Evolutionary conservation across 2,797 vertebrate species (phyloP).

Genomic region (Glossophaga mutica): DNA sequence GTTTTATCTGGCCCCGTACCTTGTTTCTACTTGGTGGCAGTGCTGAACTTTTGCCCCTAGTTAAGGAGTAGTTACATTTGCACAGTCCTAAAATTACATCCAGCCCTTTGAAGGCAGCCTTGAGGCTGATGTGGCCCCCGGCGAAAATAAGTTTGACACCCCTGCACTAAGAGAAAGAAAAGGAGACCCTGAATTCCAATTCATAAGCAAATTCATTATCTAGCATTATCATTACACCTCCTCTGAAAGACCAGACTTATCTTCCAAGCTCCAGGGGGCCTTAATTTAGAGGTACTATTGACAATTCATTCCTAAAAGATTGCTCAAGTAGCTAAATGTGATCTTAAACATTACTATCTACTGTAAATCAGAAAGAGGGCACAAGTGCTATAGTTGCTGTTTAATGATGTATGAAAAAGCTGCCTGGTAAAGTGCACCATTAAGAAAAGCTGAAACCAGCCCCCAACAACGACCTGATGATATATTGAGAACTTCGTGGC

Average conservation of each 20-base stretch:
- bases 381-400: slow-evolving; percentile 79
- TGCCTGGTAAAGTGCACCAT: slow-evolving; percentile 91
- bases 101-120: too few species aligned
- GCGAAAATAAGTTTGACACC: too few species aligned
- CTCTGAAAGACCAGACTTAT: slow-evolving; percentile 64
- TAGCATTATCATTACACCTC: slow-evolving; percentile 64
- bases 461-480: slow-evolving; percentile 89
- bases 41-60: too few species aligned
- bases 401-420: slow-evolving; percentile 88
- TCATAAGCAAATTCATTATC: slow-evolving; percentile 77
- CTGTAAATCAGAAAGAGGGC: slow-evolving; percentile 83
- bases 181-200: slow-evolving; percentile 72
- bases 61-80: too few species aligned
- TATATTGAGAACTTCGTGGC: slow-evolving; percentile 90
- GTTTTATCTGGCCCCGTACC: too few species aligned
- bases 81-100: too few species aligned
- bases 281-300: slow-evolving; percentile 82
- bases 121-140: too few species aligned
- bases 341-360: slow-evolving; percentile 83
- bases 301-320: slow-evolving; percentile 80
- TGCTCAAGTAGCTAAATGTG: slow-evolving; percentile 83
- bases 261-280: slow-evolving; percentile 68
- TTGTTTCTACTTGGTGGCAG: too few species aligned
- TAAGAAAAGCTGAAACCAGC: slow-evolving; percentile 88
- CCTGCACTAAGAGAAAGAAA: slow-evolving; percentile 53